Base-by-base conservation (phyloP, 92 coral and sea anemone genomes). In the Paragorgia papillata region DNA sequence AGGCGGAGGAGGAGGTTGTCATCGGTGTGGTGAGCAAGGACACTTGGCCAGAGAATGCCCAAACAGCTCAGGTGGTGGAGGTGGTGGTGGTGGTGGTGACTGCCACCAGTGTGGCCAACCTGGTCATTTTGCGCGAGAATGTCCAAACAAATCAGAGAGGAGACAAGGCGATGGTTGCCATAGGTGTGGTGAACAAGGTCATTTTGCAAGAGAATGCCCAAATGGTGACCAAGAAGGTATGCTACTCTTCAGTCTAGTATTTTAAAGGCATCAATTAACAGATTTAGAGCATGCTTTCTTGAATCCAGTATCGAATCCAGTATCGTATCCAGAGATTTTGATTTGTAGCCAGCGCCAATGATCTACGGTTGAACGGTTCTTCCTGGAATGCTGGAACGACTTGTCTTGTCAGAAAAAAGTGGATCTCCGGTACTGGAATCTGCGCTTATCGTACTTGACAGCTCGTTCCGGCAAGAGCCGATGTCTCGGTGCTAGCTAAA, bases 131-230 rank as follows among this genome's bases (percentile, higher is more conserved):
- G 71, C 81, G n/a, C 7, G 67, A 31, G 79, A 74, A 12, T 74
- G 79, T 54, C 79, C 79, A 21, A 57, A 56, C 20, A 33, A 35
- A 35, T 7, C 53, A 6, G 53, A 6, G 2, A 46, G 53, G 15
- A n/a, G 53, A n/a, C 62, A 56, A 56, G 30, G 62, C 69, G 91
- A 86, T 76, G 86, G 85, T 0, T 91, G 97, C 61, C 88, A 86
- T 44, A 89, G 65, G 74, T 86, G 97, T 70, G 90, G 92, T 40
- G 97, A 86, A 27, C 80, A 78, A 18, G 96, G 96, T 0, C 97
- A 92, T 73, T 92, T 92, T 85, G 91, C 96, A 22, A 85, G 91
- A 66, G 96, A 90, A 58, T 92, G 97, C 48, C 96, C 92, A 27
- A 77, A 69, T 29, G 51, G 41, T 56, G 67, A 57, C 28, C 70